Evolutionary conservation across 1,140 invertebrate genomes (phyloP).

Genomic region (Littorina saxatilis): DNA sequence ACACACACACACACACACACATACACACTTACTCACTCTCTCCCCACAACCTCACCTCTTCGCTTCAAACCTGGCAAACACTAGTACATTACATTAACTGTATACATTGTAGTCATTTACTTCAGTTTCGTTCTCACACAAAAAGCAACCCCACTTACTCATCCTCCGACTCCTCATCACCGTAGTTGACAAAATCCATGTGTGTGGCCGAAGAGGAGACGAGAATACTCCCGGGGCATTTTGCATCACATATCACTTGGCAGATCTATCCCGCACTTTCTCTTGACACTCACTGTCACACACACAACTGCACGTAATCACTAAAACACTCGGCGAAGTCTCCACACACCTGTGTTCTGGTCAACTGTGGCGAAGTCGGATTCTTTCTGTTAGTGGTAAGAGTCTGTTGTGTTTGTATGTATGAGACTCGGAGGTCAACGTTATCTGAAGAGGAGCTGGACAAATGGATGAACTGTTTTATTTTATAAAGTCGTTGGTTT

Average conservation of each 20-base stretch:
- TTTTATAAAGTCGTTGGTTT: too few relatives aligned
- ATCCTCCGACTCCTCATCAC: constrained; percentile 5
- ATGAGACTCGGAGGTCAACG: too few relatives aligned
- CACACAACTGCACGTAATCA: not conserved
- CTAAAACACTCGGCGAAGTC: not conserved
- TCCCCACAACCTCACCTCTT: not conserved
- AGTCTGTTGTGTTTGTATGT: too few relatives aligned
- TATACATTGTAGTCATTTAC: too few relatives aligned
- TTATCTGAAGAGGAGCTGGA: too few relatives aligned
- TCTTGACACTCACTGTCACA: not conserved
- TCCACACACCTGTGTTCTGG: not conserved
- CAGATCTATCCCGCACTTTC: too few relatives aligned
- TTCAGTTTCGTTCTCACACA: not conserved
- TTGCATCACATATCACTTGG: too few relatives aligned
- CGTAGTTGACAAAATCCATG: constrained; percentile 40
- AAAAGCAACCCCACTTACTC: constrained; percentile 30
- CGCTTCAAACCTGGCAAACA: not conserved
- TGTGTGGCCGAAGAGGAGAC: not conserved
- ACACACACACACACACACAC: not conserved
- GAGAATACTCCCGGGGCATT: too few relatives aligned
- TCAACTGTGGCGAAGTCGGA: not conserved
- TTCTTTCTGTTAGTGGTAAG: not conserved
- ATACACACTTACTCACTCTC: not conserved
- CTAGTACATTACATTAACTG: too few relatives aligned
- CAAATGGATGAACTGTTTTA: too few relatives aligned